A percentile compares a stretch with the other conserved stretches of the same genome.
phyloP scores from a whole-genome alignment of 2,888 invertebrate species.

The Erebia aethiops region DNA sequence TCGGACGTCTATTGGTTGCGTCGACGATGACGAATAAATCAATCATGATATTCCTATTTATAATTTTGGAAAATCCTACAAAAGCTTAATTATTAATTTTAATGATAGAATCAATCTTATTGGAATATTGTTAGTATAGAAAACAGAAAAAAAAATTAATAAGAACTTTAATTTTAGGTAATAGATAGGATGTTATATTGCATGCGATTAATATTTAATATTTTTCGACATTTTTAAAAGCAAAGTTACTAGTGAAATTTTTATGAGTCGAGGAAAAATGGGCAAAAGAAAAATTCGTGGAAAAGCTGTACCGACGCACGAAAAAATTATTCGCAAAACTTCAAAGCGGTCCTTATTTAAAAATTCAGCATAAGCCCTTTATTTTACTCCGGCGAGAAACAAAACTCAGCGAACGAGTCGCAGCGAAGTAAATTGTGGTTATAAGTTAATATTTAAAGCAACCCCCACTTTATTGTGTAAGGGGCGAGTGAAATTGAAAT shows the following conservation, averaged over 20 bases:
- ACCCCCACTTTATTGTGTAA: not conserved
- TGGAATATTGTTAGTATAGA: too few relatives aligned
- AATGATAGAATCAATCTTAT: too few relatives aligned
- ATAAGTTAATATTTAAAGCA: constrained; percentile 23
- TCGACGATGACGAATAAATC: too few relatives aligned
- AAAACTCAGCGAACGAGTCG: constrained; percentile 6
- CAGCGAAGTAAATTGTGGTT: constrained; percentile 15
- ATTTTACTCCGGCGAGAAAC: constrained; percentile 7
- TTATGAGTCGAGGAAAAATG: not conserved
- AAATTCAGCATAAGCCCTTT: constrained; percentile 18
- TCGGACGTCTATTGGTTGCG: too few relatives aligned
- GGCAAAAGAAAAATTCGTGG: constrained; percentile 7
- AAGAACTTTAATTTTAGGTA: not conserved
- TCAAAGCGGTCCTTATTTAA: constrained; percentile 23
- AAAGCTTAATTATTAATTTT: too few relatives aligned
- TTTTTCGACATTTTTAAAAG: not conserved
- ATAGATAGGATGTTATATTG: not conserved
- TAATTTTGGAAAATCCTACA: too few relatives aligned
- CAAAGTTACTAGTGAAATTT: constrained; percentile 6
- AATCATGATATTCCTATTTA: too few relatives aligned
- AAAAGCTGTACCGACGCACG: constrained; percentile 19
- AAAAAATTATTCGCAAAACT: constrained; percentile 21
- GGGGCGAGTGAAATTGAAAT: constrained; percentile 4
- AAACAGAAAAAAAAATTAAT: too few relatives aligned
- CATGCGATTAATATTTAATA: not conserved